Evolutionary conservation across 1,140 invertebrate genomes (phyloP).

Genomic region (Meteorus sp.): DNA sequence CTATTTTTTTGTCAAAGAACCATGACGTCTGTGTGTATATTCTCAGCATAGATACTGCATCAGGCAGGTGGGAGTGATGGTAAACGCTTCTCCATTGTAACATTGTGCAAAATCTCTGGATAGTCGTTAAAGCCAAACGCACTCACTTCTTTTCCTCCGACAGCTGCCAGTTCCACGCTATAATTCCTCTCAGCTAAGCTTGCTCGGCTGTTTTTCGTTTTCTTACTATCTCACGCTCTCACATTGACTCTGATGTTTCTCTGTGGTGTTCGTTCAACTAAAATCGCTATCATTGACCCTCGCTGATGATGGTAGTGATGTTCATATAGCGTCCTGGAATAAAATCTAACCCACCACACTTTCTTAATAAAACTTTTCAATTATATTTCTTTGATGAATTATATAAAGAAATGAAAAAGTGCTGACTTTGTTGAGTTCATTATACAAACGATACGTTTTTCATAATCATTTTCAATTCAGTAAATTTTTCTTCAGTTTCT

Average conservation of each 20-base stretch:
- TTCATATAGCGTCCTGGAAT: too few species aligned
- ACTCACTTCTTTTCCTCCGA: conserved; percentile 31
- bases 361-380: background rate
- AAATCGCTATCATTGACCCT: background rate
- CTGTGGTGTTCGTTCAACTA: background rate
- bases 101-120: conserved; percentile 30
- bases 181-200: conserved; percentile 34
- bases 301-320: background rate
- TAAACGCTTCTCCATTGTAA: conserved; percentile 31
- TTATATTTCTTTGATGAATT: too few species aligned
- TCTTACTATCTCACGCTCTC: conserved; percentile 1
- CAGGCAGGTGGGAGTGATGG: conserved; percentile 43
- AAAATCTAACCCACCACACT: too few species aligned
- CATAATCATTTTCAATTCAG: too few species aligned
- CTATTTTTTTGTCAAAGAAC: too few species aligned
- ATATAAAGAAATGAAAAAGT: too few species aligned
- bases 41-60: conserved; percentile 23
- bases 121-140: conserved; percentile 38
- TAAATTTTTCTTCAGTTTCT: too few species aligned
- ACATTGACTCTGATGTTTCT: background rate
- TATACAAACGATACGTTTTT: background rate
- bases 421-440: too few species aligned
- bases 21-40: background rate
- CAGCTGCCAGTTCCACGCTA: conserved; percentile 38
- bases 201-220: conserved; percentile 12